A percentile compares a stretch with the other conserved stretches of the same genome.
These are phyloP conservation scores for Mizuhopecten yessoensis DNA, from an alignment of 1,140 invertebrate genomes.

Conservation along the genomic window DNA sequence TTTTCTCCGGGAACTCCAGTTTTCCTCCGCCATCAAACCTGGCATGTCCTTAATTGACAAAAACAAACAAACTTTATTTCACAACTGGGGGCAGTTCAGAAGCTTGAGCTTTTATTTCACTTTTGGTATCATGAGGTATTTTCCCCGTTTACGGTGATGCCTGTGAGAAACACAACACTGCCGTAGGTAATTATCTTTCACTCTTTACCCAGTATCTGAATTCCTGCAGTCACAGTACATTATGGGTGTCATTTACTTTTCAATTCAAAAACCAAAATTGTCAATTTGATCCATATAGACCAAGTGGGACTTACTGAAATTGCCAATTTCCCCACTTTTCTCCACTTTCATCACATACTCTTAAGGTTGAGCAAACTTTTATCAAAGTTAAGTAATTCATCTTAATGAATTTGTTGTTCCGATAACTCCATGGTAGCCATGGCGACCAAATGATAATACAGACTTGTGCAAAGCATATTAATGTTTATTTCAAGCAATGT, in stretches of 20 bases:
- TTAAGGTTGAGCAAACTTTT: background rate
- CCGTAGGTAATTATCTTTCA: too few species aligned
- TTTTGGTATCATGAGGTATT: too few species aligned
- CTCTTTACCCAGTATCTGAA: background rate
- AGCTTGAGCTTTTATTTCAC: too few species aligned
- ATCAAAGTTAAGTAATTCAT: background rate
- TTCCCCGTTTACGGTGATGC: too few species aligned
- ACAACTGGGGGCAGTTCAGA: too few species aligned
- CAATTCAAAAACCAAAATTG: constrained; percentile 2
- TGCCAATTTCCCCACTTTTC: background rate
- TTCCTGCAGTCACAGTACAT: background rate
- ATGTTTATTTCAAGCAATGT: background rate
- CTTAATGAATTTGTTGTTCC: background rate
- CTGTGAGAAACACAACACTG: too few species aligned
- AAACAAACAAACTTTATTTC: too few species aligned
- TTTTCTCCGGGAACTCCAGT: too few species aligned
- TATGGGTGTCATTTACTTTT: background rate
- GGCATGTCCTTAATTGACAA: too few species aligned
- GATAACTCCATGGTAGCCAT: background rate
- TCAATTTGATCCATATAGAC: background rate
- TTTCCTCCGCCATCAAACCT: too few species aligned
- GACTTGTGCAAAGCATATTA: background rate
- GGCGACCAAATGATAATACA: background rate
- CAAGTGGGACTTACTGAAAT: background rate
- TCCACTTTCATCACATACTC: background rate